Base-by-base conservation (phyloP, 2,113 vertebrate genomes). In the Cyprinodon variegatus region DNA sequence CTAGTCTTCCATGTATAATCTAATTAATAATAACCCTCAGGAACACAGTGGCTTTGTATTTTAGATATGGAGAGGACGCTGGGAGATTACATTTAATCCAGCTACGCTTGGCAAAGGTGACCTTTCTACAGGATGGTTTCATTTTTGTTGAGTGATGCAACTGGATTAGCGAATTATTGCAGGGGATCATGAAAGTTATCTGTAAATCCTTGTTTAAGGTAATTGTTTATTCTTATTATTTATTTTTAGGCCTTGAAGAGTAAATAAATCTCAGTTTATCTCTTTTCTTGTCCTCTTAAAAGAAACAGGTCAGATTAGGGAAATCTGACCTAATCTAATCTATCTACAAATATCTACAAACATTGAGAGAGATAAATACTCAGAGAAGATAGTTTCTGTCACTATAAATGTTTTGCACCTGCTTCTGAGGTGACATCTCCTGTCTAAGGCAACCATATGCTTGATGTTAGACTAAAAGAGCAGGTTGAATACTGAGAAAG, bases 11-110 rank as follows among this genome's bases (percentile, higher is more conserved):
- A 76, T 82, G 68, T 57, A 12, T 50, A 38, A 79, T 83, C 69
- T 87, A 90, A 91, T 91, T 86, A 90, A 74, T 62, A 83, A 82
- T 38, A 74, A 90, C 83, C 85, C 83, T 71, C 43, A 78, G 43
- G 82, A 87, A 80, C 76, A 77, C 68, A 17, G 65, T 77, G 81
- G 90, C 87, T 86, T 85, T 85, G 87, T 87, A 87, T 82, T 89
- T 85, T 85, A 88, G 88, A 91, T 80, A 83, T 83, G 70, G 77
- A 84, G 82, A 81, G 88, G 72, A 70, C 84, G 77, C 72, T 61
- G 83, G 81, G 86, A 88, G 87, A 86, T 86, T 88, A 78, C 85
- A 88, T 89, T 89, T 85, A 90, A 92, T 92, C 89, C 86, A 87
- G 77, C 89, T 11, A 72, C 61, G 73, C 59, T 57, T 67, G 40